Evolutionary conservation across 2,888 invertebrate species (phyloP), one percentile per base, ranked within the genome.

Genomic region (Parnassius orleans): DNA sequence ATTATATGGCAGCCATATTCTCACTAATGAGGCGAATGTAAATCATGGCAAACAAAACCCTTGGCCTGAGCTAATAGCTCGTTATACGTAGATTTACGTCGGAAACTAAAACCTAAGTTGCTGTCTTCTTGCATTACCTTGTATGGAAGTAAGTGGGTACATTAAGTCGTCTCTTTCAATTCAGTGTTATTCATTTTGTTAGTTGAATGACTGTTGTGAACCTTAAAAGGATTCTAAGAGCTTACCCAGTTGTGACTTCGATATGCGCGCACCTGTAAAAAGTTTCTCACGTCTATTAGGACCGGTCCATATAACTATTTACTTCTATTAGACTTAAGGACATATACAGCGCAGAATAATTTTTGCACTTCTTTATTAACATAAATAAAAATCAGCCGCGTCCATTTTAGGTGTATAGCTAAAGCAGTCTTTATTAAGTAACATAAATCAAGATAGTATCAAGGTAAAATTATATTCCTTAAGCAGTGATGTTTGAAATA

Each of bases 141-240:
- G 15, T 57, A 62, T 57, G 57, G 62, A 11, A 50, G 57, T 42
- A 42, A 24, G 57, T 57, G 57, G 57, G 50, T 53, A 47, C 53
- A 62, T 62, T 57, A 57, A 62, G 62, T 57, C 53, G 62, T 62
- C 47, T n/a, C 60, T 54, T 59, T 61, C 41, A 43, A 62, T 62
- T 62, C 57, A 57, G 53, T 53, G 57, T 57, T 62, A 62, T 62
- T 62, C 57, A 62, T 53, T 62, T 62, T 57, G 57, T 62, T 57
- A 43, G 46, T 62, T 57, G 57, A 52, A 62, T 24, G 53, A 62
- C 48, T 57, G 19, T 15, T 53, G 9, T 44, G 10, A 43, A 52
- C 62, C 59, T 62, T 62, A 57, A 47, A 62, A 24, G 57, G 62
- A 48, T 46, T 19, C 53, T 19, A 43, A 19, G 46, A 53, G 15